Evolutionary conservation across 2,113 vertebrate genomes (phyloP).

Genomic region (Zapornia atra): DNA sequence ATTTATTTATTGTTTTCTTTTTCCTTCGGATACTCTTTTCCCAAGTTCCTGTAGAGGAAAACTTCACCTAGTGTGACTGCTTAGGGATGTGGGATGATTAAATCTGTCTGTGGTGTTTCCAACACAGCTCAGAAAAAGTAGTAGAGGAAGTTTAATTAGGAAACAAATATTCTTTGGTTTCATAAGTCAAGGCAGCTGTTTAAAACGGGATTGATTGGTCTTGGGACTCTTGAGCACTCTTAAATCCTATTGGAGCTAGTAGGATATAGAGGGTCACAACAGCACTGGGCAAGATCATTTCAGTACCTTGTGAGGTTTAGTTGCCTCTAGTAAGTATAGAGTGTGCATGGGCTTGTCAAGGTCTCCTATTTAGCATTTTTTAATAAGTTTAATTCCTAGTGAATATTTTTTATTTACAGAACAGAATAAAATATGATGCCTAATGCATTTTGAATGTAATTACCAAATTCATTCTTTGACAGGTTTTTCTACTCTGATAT

Average conservation of each 20-base stretch:
- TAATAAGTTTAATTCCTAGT: background rate
- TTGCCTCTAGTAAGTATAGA: background rate
- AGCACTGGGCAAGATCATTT: background rate
- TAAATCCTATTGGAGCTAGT: background rate
- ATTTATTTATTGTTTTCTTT: background rate
- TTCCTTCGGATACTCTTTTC: background rate
- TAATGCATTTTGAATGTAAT: background rate
- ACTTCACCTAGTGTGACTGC: background rate
- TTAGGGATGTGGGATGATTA: background rate
- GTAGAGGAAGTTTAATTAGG: background rate
- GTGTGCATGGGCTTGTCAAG: background rate
- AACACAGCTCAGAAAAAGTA: background rate
- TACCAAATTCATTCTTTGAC: conserved; percentile 27
- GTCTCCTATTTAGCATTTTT: background rate
- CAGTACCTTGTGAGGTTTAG: background rate
- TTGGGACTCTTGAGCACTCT: background rate
- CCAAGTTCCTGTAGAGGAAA: background rate
- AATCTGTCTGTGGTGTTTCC: background rate
- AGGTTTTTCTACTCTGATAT: background rate
- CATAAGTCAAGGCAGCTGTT: background rate
- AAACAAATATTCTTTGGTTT: background rate
- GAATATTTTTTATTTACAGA: background rate
- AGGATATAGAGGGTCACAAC: background rate
- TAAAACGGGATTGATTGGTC: background rate
- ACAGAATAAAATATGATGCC: background rate